phyloP scores from a whole-genome alignment of 2,888 invertebrate species.

The Euzophera pinguis region DNA sequence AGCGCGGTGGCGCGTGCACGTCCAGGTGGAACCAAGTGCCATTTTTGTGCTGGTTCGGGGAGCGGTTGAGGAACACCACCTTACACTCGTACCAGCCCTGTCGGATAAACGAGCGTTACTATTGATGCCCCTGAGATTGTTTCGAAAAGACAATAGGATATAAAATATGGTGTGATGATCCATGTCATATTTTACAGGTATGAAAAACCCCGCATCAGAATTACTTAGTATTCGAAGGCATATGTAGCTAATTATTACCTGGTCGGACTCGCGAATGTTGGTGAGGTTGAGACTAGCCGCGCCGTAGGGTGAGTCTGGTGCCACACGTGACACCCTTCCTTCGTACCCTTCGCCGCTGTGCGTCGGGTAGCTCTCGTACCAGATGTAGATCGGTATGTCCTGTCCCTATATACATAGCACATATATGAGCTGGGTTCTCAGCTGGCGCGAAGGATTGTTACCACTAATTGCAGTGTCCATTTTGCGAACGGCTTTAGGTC shows the following conservation, averaged over 20 bases:
- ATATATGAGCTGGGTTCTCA: slow-evolving; percentile 29
- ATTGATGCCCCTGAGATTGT: background rate
- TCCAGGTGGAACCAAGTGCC: slow-evolving; percentile 99
- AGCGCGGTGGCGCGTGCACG: slow-evolving; percentile 97
- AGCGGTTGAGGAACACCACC: slow-evolving; percentile 97
- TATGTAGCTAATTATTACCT: slow-evolving; percentile 57
- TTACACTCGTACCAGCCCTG: slow-evolving; percentile 97
- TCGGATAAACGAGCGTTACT: background rate
- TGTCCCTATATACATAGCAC: slow-evolving; percentile 85
- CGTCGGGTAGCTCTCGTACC: slow-evolving; percentile 98
- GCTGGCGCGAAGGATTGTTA: slow-evolving; percentile 35
- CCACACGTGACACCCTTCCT: slow-evolving; percentile 93
- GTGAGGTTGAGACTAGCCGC: slow-evolving; percentile 97
- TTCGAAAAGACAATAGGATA: too few relatives aligned
- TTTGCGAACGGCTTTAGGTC: background rate
- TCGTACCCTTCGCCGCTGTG: slow-evolving; percentile 97
- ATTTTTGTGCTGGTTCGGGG: slow-evolving; percentile 94
- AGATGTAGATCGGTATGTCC: slow-evolving; percentile 98
- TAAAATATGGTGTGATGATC: too few relatives aligned
- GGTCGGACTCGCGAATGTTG: slow-evolving; percentile 93
- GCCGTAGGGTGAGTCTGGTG: slow-evolving; percentile 92
- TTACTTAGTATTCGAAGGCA: too few relatives aligned
- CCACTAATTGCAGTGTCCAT: background rate
- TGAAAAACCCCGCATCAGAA: too few relatives aligned
- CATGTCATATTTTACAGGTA: too few relatives aligned